Percentiles rank a stretch among this genome's conserved stretches.
Conservation (phyloP, 2,113 vertebrate genomes). For the Notothenia coriiceps region DNA sequence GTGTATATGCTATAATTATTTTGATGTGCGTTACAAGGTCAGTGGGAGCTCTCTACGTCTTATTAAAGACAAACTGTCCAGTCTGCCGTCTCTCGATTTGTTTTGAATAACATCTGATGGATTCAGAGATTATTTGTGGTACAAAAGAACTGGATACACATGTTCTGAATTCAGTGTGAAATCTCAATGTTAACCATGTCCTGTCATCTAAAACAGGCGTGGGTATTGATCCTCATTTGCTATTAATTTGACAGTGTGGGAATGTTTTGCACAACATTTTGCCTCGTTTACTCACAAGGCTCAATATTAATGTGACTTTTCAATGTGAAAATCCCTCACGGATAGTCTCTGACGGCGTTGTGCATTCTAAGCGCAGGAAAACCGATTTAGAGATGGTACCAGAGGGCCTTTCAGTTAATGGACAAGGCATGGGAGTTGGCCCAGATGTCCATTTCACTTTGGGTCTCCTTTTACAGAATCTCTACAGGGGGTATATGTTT, state of each 20-base stretch:
- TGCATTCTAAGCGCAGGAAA: slow-evolving; percentile 29
- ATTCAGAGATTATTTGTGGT: background rate
- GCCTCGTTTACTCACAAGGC: slow-evolving; percentile 7
- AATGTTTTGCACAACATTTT: slow-evolving; percentile 7
- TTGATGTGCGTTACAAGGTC: slow-evolving; percentile 72
- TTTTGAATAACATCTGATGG: background rate
- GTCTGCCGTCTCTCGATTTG: slow-evolving; percentile 46
- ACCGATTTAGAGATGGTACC: slow-evolving; percentile 35
- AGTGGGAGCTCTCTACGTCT: slow-evolving; percentile 65
- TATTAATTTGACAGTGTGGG: slow-evolving; percentile 24
- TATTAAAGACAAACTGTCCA: slow-evolving; percentile 77
- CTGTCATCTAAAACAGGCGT: slow-evolving; percentile 28
- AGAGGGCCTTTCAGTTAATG: slow-evolving; percentile 24
- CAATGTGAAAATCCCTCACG: background rate
- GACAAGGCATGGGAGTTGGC: slow-evolving; percentile 47
- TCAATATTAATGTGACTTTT: background rate
- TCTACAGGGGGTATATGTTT: slow-evolving; percentile 54
- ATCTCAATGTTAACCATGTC: background rate
- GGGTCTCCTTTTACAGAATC: slow-evolving; percentile 67
- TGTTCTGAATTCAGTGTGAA: slow-evolving; percentile 7
- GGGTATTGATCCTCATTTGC: slow-evolving; percentile 19
- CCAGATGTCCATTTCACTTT: slow-evolving; percentile 68
- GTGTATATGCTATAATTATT: slow-evolving; percentile 77
- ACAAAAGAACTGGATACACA: background rate
- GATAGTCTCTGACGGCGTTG: background rate